These are phyloP conservation scores for Prosapia bicincta DNA, from an alignment of 2,888 invertebrate genomes.

Conservation along the genomic window DNA sequence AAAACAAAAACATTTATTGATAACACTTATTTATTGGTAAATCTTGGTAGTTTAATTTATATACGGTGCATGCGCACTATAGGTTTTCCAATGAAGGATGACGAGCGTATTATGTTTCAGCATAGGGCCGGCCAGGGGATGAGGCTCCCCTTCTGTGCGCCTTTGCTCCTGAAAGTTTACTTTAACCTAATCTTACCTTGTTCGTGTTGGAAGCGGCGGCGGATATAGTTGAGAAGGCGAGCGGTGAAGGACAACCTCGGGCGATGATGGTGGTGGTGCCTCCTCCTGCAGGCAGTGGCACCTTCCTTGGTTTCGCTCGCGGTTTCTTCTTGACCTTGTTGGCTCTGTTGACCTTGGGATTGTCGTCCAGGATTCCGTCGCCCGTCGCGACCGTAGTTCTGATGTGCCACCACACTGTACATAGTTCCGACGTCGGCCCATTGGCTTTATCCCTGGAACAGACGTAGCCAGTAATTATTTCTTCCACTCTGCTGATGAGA, in stretches of 20 bases:
- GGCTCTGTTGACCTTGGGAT: conserved; percentile 32
- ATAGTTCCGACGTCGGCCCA: conserved; percentile 31
- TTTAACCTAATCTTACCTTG: too few relatives aligned
- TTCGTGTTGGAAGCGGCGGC: conserved; percentile 40
- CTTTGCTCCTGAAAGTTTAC: too few relatives aligned
- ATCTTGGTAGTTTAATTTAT: too few relatives aligned
- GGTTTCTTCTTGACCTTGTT: conserved; percentile 26
- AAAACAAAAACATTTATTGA: too few relatives aligned
- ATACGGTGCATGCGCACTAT: too few relatives aligned
- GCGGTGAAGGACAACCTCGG: conserved; percentile 39
- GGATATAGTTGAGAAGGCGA: conserved; percentile 42
- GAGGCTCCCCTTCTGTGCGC: too few relatives aligned
- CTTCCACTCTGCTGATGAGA: too few relatives aligned
- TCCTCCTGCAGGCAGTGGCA: conserved; percentile 27
- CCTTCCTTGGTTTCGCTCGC: conserved; percentile 24
- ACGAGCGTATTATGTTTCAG: too few relatives aligned
- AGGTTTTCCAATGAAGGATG: too few relatives aligned
- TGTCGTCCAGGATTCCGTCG: conserved; percentile 32
- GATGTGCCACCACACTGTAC: conserved; percentile 42
- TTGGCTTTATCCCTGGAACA: conserved; percentile 4
- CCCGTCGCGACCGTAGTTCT: conserved; percentile 38
- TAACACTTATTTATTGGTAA: too few relatives aligned
- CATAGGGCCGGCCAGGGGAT: too few relatives aligned
- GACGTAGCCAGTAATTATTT: too few relatives aligned
- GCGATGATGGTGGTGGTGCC: conserved; percentile 25